Evolutionary conservation across 64 coral and sea anemone genomes (phyloP).

Genomic region (Stylophora pistillata): DNA sequence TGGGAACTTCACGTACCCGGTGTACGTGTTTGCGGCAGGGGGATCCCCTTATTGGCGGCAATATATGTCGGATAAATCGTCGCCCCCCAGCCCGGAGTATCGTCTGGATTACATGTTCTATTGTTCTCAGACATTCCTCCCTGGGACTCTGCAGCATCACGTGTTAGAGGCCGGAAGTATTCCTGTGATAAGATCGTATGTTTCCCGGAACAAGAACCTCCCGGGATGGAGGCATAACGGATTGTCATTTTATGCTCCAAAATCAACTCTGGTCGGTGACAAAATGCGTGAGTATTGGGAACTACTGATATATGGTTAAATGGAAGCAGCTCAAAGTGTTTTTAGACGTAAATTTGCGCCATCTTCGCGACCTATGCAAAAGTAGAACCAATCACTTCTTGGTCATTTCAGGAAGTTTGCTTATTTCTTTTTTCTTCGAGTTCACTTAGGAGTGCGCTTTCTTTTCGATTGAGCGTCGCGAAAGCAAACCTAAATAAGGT

Average conservation of each 20-base stretch:
- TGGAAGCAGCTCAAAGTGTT: no score
- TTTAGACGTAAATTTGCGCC: no score
- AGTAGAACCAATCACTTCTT: no score
- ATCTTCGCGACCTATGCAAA: no score
- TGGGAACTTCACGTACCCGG: slow-evolving; percentile 69
- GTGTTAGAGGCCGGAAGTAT: slow-evolving; percentile 82
- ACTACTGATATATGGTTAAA: not conserved
- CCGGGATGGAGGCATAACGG: slow-evolving; percentile 94
- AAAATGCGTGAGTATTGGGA: slow-evolving; percentile 23
- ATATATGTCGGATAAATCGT: slow-evolving; percentile 61
- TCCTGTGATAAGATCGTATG: slow-evolving; percentile 85
- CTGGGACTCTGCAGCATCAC: slow-evolving; percentile 59
- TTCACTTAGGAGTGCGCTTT: no score
- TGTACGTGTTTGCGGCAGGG: slow-evolving; percentile 87
- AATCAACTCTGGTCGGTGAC: not conserved
- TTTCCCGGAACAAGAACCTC: slow-evolving; percentile 63
- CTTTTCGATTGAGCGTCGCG: no score
- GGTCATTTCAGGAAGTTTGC: no score
- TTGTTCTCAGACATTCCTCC: slow-evolving; percentile 59
- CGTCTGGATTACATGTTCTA: slow-evolving; percentile 94
- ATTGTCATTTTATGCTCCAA: slow-evolving; percentile 69
- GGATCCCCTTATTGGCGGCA: slow-evolving; percentile 97
- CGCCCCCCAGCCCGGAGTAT: slow-evolving; percentile 84
- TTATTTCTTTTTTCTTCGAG: no score
- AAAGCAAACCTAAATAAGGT: no score